Conservation (phyloP, 2,797 vertebrate species). For the Spea hammondii region DNA sequence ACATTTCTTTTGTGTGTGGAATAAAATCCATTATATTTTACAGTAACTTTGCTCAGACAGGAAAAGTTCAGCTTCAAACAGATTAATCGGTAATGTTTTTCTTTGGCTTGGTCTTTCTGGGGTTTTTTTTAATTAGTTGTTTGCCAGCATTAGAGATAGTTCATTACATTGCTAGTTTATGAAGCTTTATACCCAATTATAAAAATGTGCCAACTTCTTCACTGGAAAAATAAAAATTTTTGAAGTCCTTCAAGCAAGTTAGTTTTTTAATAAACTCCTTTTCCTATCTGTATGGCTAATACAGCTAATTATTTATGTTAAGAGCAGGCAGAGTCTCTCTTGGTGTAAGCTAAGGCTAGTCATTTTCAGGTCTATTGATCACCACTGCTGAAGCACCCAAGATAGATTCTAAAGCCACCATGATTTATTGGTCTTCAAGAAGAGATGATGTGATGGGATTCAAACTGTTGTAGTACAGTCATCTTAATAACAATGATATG, state of each 20-base stretch:
- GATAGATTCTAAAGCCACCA: constrained; percentile 31
- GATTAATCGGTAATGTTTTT: constrained; percentile 28
- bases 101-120: constrained; percentile 27
- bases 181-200: constrained; percentile 43
- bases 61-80: constrained; percentile 27
- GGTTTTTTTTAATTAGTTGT: constrained; percentile 45
- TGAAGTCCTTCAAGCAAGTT: constrained; percentile 37
- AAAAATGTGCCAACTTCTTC: constrained; percentile 41
- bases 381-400: constrained; percentile 21
- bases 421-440: constrained; percentile 32
- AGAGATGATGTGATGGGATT: constrained; percentile 32
- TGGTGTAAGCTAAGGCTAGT: constrained; percentile 27
- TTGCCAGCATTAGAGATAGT: constrained; percentile 40
- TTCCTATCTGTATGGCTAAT: constrained; percentile 2
- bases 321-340: constrained; percentile 25
- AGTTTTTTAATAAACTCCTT: constrained; percentile 21
- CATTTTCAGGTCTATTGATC: constrained; percentile 40
- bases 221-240: constrained; percentile 32
- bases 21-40: constrained; percentile 32
- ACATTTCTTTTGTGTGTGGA: constrained; percentile 33
- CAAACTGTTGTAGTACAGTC: not conserved
- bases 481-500: not conserved
- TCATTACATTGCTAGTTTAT: constrained; percentile 42
- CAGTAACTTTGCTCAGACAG: constrained; percentile 20
- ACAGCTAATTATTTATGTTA: constrained; percentile 42